Percentiles rank a stretch among this genome's conserved stretches.
Conservation (phyloP, 2,888 invertebrate species). For the Nemurella pictetii region DNA sequence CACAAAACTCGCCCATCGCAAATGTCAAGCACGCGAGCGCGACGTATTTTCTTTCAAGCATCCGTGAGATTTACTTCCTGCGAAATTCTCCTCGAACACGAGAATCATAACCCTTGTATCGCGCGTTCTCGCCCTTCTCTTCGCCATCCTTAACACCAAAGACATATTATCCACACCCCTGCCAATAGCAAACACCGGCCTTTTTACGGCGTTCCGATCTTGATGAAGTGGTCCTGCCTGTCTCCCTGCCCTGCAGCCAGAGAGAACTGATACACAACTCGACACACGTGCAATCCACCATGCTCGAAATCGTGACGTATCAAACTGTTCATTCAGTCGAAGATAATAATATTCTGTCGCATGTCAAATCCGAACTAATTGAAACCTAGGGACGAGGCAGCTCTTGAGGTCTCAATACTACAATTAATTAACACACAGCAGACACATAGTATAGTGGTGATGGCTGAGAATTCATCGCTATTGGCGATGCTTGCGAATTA, state of each 20-base stretch:
- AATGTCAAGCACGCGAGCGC: too few relatives aligned
- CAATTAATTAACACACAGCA: neutral
- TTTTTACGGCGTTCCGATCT: neutral
- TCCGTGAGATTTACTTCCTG: neutral
- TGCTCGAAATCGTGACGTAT: neutral
- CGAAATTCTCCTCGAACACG: neutral
- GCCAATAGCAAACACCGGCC: neutral
- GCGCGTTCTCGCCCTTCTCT: neutral
- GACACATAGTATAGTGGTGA: neutral
- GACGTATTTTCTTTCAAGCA: too few relatives aligned
- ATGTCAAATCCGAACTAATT: neutral
- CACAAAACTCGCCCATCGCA: too few relatives aligned
- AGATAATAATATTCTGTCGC: neutral
- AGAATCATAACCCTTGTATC: neutral
- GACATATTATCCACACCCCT: neutral
- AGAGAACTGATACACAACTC: neutral
- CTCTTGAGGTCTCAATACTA: neutral
- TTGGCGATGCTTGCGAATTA: neutral
- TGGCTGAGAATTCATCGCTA: neutral
- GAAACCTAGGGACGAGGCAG: neutral
- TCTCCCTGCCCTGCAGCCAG: too few relatives aligned
- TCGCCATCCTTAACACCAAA: neutral
- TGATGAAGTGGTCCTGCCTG: neutral
- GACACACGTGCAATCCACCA: neutral
- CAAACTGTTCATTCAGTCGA: neutral